Evolutionary conservation across 2,888 invertebrate genomes (phyloP).

Genomic region (Drosophila lacicola): DNA sequence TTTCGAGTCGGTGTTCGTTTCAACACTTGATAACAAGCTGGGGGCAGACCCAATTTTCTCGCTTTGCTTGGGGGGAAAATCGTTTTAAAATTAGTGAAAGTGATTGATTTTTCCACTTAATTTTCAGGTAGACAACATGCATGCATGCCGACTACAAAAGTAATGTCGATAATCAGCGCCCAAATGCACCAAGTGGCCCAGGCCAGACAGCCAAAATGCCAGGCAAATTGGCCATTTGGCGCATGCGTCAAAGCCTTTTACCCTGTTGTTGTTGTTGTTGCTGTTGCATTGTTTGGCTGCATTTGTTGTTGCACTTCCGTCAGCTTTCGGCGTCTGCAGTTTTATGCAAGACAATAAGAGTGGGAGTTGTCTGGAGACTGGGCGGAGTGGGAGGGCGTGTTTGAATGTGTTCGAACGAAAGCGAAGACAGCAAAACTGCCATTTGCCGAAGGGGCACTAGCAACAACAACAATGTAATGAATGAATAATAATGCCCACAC

Average conservation of each 20-base stretch:
- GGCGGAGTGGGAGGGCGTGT: constrained; percentile 33
- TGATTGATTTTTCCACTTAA: constrained; percentile 79
- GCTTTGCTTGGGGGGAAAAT: constrained; percentile 53
- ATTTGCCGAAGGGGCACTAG: constrained; percentile 26
- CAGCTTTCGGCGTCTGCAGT: constrained; percentile 46
- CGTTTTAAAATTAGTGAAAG: constrained; percentile 79
- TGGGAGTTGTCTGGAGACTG: constrained; percentile 12
- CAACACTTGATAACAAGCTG: constrained; percentile 73
- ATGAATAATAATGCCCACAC: constrained; percentile 37
- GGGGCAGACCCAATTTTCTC: constrained; percentile 54
- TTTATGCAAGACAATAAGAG: constrained; percentile 40
- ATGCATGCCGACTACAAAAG: constrained; percentile 23
- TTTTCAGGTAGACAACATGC: constrained; percentile 64
- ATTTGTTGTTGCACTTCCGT: constrained; percentile 54
- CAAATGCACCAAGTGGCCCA: constrained; percentile 18
- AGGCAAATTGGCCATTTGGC: constrained; percentile 67
- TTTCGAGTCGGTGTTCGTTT: constrained; percentile 41
- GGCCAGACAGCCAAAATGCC: constrained; percentile 51
- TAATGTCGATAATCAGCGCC: constrained; percentile 78
- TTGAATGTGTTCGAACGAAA: constrained; percentile 39
- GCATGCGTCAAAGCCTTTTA: constrained; percentile 67
- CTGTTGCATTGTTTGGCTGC: constrained; percentile 10
- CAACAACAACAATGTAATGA: constrained; percentile 4
- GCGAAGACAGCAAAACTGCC: constrained; percentile 53
- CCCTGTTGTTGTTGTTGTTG: constrained; percentile 26